Evolutionary conservation across 2,888 invertebrate species (phyloP), one percentile per base, ranked within the genome.

Genomic region (Morpho deidamia): DNA sequence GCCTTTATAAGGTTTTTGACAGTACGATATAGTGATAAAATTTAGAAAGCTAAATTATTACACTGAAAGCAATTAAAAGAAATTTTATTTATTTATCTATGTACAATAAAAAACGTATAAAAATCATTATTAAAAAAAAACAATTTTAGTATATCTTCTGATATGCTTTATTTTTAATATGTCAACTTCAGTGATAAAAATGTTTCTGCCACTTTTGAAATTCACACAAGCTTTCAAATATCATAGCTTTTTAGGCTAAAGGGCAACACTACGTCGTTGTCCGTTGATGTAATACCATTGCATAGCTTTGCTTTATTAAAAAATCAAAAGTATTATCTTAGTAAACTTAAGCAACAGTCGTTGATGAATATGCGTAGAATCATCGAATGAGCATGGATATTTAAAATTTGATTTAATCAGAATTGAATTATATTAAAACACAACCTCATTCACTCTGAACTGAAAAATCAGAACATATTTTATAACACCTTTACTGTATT

Each of bases 261-360:
- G 60, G 68, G 66, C 68, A 69, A 62, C 61, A 61, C 65, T 58
- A 49, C 47, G 43, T 42, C 14, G 45, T 48, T 55, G 58, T 54
- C 64, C 60, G 59, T 65, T 54, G 46, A 53, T 43, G 40, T 57
- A 64, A 63, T 60, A 67, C 69, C 77, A 78, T 73, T 58, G 75
- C 80, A 78, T 80, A 66, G 82, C 84, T 78, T 80, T 64, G 80
- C 78, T 81, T 81, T 71, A 33, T 32, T 35, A n/a, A 49, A 23
- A 49, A 45, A 43, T 9, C 40, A 37, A 47, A 37, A 43, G 39
- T 12, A 51, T 47, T 43, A 41, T 42, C 44, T 44, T 49, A 49
- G 47, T 40, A 32, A 11, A 39, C 53, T 51, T 9, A 32, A 37
- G 38, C 45, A 43, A 35, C 37, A 14, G 41, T 12, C 32, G 50